A percentile compares a stretch with the other conserved stretches of the same genome.
phyloP scores from a whole-genome alignment of 53 echinoderm and acorn worm species.

The Arbacia lixula region DNA sequence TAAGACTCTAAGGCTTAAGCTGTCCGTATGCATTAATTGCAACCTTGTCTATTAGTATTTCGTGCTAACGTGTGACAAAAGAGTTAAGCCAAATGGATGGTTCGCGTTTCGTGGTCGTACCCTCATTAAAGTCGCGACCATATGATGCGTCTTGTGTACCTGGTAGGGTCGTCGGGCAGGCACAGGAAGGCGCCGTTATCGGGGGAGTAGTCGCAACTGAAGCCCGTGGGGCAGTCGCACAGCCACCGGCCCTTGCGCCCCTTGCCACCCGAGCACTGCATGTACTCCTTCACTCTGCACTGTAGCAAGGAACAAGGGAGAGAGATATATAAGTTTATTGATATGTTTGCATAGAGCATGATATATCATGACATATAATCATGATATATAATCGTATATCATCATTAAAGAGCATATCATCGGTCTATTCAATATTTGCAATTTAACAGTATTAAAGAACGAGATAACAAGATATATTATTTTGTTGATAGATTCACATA shows the following conservation, averaged over 20 bases:
- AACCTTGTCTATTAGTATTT: too few relatives aligned
- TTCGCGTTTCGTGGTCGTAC: slow-evolving; percentile 46
- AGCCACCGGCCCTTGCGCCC: slow-evolving; percentile 47
- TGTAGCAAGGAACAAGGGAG: slow-evolving; percentile 21
- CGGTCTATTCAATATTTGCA: not conserved
- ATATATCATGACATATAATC: not conserved
- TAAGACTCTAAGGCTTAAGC: too few relatives aligned
- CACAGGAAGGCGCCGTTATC: slow-evolving; percentile 58
- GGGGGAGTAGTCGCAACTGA: slow-evolving; percentile 65
- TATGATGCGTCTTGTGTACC: slow-evolving; percentile 60
- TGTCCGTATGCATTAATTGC: too few relatives aligned
- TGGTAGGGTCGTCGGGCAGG: slow-evolving; percentile 46
- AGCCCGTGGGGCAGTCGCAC: slow-evolving; percentile 62
- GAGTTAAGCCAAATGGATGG: too few relatives aligned
- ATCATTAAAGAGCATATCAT: not conserved
- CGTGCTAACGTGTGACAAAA: too few relatives aligned
- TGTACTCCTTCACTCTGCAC: slow-evolving; percentile 53
- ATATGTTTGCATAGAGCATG: not conserved
- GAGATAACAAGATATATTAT: too few relatives aligned
- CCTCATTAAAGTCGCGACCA: slow-evolving; percentile 46
- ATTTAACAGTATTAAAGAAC: too few relatives aligned
- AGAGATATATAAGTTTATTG: not conserved
- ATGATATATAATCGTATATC: not conserved
- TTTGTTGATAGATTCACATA: too few relatives aligned
- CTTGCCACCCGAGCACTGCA: slow-evolving; percentile 57